Conservation (phyloP, 2,113 vertebrate genomes). For the Tragelaphus strepsiceros region DNA sequence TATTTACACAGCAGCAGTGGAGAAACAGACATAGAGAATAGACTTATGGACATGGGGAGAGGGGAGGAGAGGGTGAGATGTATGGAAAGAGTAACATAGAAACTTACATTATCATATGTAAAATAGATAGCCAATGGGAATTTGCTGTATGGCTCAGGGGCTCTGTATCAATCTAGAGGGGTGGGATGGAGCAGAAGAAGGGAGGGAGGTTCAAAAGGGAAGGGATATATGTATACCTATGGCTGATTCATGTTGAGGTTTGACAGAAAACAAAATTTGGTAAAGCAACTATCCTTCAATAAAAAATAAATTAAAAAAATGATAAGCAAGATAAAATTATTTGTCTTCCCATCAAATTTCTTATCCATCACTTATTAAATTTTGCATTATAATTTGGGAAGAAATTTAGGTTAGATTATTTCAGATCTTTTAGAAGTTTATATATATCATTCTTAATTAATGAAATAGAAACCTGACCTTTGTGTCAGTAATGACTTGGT, state of each 20-base stretch:
- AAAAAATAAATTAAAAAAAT: neutral
- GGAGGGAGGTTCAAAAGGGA: neutral
- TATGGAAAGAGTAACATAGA: neutral
- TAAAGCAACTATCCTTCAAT: neutral
- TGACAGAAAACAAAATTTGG: neutral
- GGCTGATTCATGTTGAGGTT: neutral
- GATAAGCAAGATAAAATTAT: neutral
- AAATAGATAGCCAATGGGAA: neutral
- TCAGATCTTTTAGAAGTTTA: neutral
- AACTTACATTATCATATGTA: neutral
- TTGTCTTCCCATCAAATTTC: neutral
- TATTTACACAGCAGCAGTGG: neutral
- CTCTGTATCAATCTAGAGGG: neutral
- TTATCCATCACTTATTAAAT: neutral
- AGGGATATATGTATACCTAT: neutral
- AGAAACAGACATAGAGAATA: neutral
- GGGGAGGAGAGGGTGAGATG: neutral
- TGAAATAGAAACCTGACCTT: neutral
- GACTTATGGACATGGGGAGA: neutral
- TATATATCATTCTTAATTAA: neutral
- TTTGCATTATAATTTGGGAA: neutral
- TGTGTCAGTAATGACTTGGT: neutral
- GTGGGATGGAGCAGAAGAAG: neutral
- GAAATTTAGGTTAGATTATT: neutral
- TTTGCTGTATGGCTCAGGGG: neutral